Evolutionary conservation across 2,113 vertebrate species (phyloP).

Genomic region (Notarius quadriscutis): DNA sequence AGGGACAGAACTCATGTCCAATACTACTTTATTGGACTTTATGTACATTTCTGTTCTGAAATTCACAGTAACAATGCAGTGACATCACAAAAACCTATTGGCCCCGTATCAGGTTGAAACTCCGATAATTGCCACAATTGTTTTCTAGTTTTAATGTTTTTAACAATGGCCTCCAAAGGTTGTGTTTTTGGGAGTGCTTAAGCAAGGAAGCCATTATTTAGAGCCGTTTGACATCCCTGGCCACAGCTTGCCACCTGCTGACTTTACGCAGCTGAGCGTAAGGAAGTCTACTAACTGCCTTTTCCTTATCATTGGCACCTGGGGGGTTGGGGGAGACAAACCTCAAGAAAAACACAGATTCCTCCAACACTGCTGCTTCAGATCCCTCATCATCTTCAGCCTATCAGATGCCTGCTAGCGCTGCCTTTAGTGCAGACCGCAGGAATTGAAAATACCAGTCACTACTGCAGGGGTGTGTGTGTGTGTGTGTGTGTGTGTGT

Average conservation of each 20-base stretch:
- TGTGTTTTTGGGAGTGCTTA: constrained; percentile 29
- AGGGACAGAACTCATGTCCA: neutral
- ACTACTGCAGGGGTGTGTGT: constrained; percentile 46
- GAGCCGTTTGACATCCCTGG: constrained; percentile 57
- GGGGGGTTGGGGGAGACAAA: constrained; percentile 57
- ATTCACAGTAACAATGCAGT: neutral
- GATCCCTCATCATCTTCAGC: constrained; percentile 51
- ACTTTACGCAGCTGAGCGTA: constrained; percentile 66
- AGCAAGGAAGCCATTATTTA: constrained; percentile 53
- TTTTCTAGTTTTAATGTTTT: neutral
- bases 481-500: neutral
- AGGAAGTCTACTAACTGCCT: constrained; percentile 79
- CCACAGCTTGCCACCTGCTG: constrained; percentile 68
- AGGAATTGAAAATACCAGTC: constrained; percentile 55
- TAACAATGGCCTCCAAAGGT: neutral
- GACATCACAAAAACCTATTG: neutral
- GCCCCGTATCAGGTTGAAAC: neutral
- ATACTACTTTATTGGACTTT: too few species aligned
- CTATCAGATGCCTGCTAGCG: constrained; percentile 62
- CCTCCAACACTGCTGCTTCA: constrained; percentile 61
- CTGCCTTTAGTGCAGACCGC: constrained; percentile 49
- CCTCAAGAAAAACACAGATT: constrained; percentile 72
- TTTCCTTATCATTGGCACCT: constrained; percentile 63
- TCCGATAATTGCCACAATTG: neutral
- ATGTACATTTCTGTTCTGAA: neutral